phyloP scores from a whole-genome alignment of 2,113 vertebrate species.

The Callopanchax toddi region DNA sequence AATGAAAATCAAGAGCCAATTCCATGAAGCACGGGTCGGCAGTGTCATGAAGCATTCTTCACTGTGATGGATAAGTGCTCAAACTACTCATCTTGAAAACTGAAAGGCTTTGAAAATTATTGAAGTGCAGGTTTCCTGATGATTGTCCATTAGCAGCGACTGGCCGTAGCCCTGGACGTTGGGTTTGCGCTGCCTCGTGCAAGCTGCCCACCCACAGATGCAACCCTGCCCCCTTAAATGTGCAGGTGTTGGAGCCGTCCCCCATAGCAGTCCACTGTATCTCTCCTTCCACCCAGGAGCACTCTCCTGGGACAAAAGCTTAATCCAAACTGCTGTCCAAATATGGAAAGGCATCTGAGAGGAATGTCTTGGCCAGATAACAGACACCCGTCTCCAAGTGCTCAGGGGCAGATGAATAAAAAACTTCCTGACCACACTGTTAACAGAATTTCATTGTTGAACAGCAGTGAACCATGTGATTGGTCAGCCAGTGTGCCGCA shows the following conservation, averaged over 20 bases:
- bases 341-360: conserved; percentile 46
- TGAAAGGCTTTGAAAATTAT: conserved; percentile 21
- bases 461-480: conserved; percentile 63
- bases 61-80: conserved; percentile 41
- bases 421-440: conserved; percentile 59
- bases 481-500: conserved; percentile 44
- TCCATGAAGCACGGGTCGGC: conserved; percentile 30
- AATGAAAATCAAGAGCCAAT: conserved; percentile 28
- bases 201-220: conserved; percentile 31
- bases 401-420: conserved; percentile 28
- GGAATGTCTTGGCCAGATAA: conserved; percentile 66
- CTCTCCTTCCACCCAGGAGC: conserved; percentile 44
- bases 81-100: conserved; percentile 21
- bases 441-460: conserved; percentile 54
- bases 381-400: conserved; percentile 42
- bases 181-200: conserved; percentile 22
- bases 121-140: conserved; percentile 35
- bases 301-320: conserved; percentile 53
- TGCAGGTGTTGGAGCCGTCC: conserved; percentile 38
- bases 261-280: conserved; percentile 34
- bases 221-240: conserved; percentile 32
- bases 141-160: conserved; percentile 39
- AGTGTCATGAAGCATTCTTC: conserved; percentile 27
- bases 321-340: conserved; percentile 66
- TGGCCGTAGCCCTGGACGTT: conserved; percentile 32